Percentiles rank a stretch among this genome's conserved stretches.
These are phyloP conservation scores for Danio kyathit DNA, from an alignment of 2,797 vertebrate species.

Conservation along the genomic window DNA sequence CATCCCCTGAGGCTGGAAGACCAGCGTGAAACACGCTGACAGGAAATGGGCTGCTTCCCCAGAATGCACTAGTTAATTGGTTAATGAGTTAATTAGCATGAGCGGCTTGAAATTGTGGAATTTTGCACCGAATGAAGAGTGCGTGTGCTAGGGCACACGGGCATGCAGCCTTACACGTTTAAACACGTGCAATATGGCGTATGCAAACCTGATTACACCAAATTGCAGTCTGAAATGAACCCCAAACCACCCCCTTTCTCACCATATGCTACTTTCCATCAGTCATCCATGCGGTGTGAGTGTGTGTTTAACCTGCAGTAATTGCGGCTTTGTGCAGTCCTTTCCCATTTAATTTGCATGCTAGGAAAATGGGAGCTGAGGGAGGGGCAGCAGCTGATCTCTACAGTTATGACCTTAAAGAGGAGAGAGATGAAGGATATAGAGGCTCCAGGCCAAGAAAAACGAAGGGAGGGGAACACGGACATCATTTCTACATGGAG, in stretches of 20 bases:
- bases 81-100: slow-evolving; percentile 62
- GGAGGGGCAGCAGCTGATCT: slow-evolving; percentile 32
- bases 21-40: slow-evolving; percentile 44
- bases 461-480: neutral
- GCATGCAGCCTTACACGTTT: slow-evolving; percentile 12
- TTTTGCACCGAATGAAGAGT: slow-evolving; percentile 19
- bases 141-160: neutral
- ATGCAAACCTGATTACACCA: slow-evolving; percentile 25
- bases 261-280: slow-evolving; percentile 48
- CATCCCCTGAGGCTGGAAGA: slow-evolving; percentile 34
- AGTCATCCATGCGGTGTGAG: slow-evolving; percentile 7
- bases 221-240: slow-evolving; percentile 40
- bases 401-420: slow-evolving; percentile 30
- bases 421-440: neutral
- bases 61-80: slow-evolving; percentile 62
- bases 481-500: neutral
- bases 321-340: slow-evolving; percentile 8
- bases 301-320: slow-evolving; percentile 31
- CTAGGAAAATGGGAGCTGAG: neutral
- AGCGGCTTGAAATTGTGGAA: slow-evolving; percentile 49
- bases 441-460: neutral
- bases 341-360: slow-evolving; percentile 34
- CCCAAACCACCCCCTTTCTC: slow-evolving; percentile 39
- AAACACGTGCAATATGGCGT: slow-evolving; percentile 22
- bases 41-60: slow-evolving; percentile 50